Percentiles rank a stretch among this genome's conserved stretches.
Conservation (phyloP, 2,113 vertebrate species). For the Alethe diademata region DNA sequence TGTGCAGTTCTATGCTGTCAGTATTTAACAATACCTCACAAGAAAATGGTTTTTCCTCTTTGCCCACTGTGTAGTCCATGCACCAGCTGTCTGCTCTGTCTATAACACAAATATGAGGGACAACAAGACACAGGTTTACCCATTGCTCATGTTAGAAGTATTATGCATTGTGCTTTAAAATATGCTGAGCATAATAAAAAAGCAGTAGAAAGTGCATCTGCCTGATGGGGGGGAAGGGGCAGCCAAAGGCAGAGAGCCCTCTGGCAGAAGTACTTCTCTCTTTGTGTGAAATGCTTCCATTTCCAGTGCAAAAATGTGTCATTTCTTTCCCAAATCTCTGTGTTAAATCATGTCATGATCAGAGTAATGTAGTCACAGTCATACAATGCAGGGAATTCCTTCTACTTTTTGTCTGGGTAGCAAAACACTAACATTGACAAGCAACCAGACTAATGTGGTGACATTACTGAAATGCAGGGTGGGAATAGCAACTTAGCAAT, state of each 20-base stretch:
- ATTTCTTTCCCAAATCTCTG: neutral
- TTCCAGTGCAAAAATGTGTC: neutral
- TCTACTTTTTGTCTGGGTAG: neutral
- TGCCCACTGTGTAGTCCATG: neutral
- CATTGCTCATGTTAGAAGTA: neutral
- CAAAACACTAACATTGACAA: neutral
- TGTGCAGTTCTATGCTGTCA: neutral
- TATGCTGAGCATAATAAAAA: neutral
- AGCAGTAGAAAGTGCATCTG: neutral
- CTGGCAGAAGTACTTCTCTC: neutral
- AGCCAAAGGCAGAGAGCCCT: neutral
- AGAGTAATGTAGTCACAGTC: neutral
- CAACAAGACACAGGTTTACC: neutral
- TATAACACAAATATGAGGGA: neutral
- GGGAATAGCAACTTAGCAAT: neutral
- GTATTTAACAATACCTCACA: neutral
- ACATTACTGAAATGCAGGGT: neutral
- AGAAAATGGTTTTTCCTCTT: neutral
- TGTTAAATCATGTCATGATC: neutral
- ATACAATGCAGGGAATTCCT: neutral
- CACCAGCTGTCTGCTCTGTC: neutral
- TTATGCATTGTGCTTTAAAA: neutral
- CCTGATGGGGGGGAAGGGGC: accelerated
- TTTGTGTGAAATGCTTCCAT: neutral
- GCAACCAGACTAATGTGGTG: accelerated